Percentiles rank a stretch among this genome's conserved stretches.
Conservation (phyloP, 2,888 invertebrate genomes). For the Actias luna region DNA sequence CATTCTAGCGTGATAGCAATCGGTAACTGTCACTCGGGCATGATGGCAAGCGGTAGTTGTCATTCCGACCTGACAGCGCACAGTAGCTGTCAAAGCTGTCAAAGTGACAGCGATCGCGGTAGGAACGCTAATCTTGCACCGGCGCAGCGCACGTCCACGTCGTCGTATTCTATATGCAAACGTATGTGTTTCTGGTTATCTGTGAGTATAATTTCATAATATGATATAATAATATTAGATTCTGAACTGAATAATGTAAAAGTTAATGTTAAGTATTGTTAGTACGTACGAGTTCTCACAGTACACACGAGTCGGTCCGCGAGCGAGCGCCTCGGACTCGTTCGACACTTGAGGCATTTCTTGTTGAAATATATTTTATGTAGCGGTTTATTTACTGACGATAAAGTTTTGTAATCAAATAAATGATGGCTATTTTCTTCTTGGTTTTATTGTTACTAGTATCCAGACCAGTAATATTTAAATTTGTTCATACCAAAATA, state of each 20-base stretch:
- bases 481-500: neutral
- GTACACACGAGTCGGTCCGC: neutral
- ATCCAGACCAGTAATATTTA: neutral
- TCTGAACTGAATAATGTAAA: slow-evolving; percentile 54
- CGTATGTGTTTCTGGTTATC: neutral
- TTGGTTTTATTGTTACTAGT: slow-evolving; percentile 35
- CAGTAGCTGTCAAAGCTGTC: neutral
- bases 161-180: neutral
- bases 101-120: neutral
- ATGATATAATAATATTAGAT: slow-evolving; percentile 32
- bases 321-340: slow-evolving; percentile 19
- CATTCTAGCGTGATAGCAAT: too few species aligned
- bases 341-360: slow-evolving; percentile 61
- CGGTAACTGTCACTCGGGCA: too few species aligned
- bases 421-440: slow-evolving; percentile 74
- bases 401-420: slow-evolving; percentile 77
- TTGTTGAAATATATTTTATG: slow-evolving; percentile 75
- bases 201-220: neutral
- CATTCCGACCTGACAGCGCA: too few species aligned
- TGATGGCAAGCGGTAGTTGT: neutral
- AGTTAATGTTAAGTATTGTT: slow-evolving; percentile 43
- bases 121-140: neutral
- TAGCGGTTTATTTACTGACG: slow-evolving; percentile 77
- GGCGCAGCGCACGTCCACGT: neutral
- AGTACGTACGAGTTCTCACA: slow-evolving; percentile 26